These are phyloP conservation scores for Lordiphosa mommai DNA, from an alignment of 1,140 invertebrate species.

Conservation along the genomic window DNA sequence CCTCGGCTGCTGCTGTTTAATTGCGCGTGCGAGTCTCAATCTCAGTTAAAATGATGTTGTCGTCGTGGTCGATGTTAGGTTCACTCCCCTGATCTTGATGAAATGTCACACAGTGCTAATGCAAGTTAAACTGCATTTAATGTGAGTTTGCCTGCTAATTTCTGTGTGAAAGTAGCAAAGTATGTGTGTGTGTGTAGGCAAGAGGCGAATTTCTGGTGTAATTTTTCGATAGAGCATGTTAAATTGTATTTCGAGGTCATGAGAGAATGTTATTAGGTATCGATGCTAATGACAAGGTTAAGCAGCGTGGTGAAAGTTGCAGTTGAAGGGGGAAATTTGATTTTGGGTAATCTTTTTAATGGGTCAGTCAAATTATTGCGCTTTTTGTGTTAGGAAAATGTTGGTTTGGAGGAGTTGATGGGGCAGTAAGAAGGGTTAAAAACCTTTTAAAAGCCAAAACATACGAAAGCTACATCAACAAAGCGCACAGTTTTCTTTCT, in stretches of 20 bases:
- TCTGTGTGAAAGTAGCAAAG: constrained; percentile 49
- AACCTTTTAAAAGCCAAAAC: no score
- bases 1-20: constrained; percentile 46
- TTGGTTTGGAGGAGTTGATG: no score
- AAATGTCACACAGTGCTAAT: constrained; percentile 70
- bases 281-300: constrained; percentile 32
- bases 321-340: no score
- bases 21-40: constrained; percentile 65
- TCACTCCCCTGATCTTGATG: constrained; percentile 55
- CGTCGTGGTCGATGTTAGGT: constrained; percentile 8
- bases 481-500: no score
- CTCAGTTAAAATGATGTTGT: constrained; percentile 33
- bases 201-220: constrained; percentile 23
- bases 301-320: constrained; percentile 35
- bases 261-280: constrained; percentile 23
- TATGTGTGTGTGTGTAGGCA: not conserved
- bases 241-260: constrained; percentile 42
- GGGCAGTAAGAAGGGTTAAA: no score
- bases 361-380: no score
- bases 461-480: no score
- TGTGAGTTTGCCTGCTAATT: constrained; percentile 51
- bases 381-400: no score
- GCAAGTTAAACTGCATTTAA: constrained; percentile 73
- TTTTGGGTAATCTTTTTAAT: no score
- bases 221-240: constrained; percentile 32